Percentiles rank a stretch among this genome's conserved stretches.
phyloP scores from a whole-genome alignment of 2,113 vertebrate species.

The Nycticebus coucang region DNA sequence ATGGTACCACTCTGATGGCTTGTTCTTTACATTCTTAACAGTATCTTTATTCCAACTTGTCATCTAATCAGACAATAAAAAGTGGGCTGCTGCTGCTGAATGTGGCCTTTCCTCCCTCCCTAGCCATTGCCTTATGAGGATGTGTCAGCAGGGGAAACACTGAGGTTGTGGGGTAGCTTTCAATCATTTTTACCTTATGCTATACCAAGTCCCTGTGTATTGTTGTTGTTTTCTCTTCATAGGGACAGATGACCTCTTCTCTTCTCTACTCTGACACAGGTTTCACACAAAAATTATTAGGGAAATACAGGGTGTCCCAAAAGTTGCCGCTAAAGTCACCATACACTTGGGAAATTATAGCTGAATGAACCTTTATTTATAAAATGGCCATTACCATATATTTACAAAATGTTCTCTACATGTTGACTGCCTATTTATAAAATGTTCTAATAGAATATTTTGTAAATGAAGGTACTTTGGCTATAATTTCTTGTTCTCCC shows the following conservation, averaged over 20 bases:
- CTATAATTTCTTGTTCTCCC: no score
- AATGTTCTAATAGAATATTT: no score
- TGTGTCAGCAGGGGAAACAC: background rate
- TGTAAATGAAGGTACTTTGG: no score
- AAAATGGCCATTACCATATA: no score
- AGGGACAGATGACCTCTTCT: background rate
- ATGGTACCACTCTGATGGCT: no score
- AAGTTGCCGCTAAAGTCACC: no score
- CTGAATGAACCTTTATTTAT: no score
- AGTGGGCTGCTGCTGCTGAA: background rate
- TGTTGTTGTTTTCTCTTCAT: background rate
- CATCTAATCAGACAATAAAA: background rate
- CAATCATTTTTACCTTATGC: background rate
- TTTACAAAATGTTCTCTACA: no score
- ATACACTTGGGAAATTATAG: no score
- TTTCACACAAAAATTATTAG: background rate
- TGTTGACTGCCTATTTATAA: no score
- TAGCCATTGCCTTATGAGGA: background rate
- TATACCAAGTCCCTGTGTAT: background rate
- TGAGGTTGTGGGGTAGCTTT: background rate
- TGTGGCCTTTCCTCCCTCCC: background rate
- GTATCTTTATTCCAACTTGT: background rate
- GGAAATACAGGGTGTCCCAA: background rate
- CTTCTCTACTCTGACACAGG: background rate
- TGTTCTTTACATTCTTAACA: background rate